Base-by-base conservation (phyloP, 2,113 vertebrate species). In the Psittacula cyanocephala region DNA sequence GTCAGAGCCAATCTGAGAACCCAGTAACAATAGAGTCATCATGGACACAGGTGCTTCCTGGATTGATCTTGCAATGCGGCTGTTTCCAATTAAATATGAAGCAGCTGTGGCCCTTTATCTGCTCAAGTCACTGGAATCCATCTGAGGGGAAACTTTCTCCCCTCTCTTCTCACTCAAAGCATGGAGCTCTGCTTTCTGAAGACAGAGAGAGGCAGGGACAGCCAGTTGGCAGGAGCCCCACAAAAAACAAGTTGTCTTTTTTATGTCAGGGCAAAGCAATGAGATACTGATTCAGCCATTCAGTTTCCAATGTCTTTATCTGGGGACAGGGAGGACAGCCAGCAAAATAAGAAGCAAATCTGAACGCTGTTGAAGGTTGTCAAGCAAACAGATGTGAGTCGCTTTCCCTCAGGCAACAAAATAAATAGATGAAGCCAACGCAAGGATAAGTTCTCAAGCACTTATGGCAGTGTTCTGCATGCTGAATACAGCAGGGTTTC, bases 1-100 rank as follows among this genome's bases (percentile, higher is more conserved):
- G 92, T 89, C 94, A 94, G 64, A 28, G 22, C 71, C 2, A 19
- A 72, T 74, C 92, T 41, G 62, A 97, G 96, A 94, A 96, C 86
- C 86, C 93, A 93, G 86, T 57, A 93, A 96, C 97, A 97, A 96
- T 14, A 84, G 91, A 97, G 88, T 86, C 96, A 92, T 96, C 97
- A 41, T 5, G 17, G 96, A 89, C 97, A 97, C 98, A 98, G 98
- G 97, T 98, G 98, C 96, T 98, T 98, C 97, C 95, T 97, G 97
- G 92, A 88, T 5, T 88, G 91, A 83, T 96, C 96, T 96, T 93
- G 97, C 96, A 96, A 92, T 96, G 94, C 76, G 81, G 64, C 97
- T 97, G 94, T 87, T 98, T 97, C 94, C 91, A 97, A 97, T 98
- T 98, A 97, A 97, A 97, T 98, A 91, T 95, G 89, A 89, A 97